Evolutionary conservation across 2,797 vertebrate genomes (phyloP).

Genomic region (Myotis planiceps): DNA sequence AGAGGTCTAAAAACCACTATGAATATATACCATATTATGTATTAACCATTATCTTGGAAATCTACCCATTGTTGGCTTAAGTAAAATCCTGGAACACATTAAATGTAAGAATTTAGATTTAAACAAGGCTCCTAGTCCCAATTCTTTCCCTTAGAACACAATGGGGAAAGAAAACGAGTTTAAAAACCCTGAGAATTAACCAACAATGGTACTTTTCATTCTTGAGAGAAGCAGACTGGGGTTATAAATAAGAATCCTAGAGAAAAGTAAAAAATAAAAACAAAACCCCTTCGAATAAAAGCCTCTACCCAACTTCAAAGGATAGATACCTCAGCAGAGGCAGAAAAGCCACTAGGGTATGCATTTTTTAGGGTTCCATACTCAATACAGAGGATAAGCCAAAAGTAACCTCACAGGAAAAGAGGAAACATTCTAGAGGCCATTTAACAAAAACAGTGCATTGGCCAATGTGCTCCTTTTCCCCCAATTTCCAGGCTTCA

Average conservation of each 20-base stretch:
- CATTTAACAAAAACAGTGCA: background rate
- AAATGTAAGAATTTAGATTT: background rate
- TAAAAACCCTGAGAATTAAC: background rate
- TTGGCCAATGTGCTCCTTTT: background rate
- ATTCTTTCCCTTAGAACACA: background rate
- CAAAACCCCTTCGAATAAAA: background rate
- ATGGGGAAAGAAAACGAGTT: background rate
- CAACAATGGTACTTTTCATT: background rate
- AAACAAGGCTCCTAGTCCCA: background rate
- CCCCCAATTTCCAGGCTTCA: background rate
- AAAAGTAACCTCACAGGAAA: constrained; percentile 7
- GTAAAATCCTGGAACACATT: background rate
- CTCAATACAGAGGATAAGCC: background rate
- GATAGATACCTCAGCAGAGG: background rate
- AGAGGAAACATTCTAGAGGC: background rate
- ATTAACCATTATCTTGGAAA: background rate
- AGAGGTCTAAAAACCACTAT: background rate
- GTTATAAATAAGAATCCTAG: background rate
- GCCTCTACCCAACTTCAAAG: background rate
- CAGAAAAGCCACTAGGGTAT: background rate
- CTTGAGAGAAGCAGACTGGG: background rate
- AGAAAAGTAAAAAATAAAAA: background rate
- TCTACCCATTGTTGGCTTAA: background rate
- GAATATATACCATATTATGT: background rate
- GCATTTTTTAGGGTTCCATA: background rate